Conservation (phyloP, 2,113 vertebrate species). For the Tursiops truncatus region DNA sequence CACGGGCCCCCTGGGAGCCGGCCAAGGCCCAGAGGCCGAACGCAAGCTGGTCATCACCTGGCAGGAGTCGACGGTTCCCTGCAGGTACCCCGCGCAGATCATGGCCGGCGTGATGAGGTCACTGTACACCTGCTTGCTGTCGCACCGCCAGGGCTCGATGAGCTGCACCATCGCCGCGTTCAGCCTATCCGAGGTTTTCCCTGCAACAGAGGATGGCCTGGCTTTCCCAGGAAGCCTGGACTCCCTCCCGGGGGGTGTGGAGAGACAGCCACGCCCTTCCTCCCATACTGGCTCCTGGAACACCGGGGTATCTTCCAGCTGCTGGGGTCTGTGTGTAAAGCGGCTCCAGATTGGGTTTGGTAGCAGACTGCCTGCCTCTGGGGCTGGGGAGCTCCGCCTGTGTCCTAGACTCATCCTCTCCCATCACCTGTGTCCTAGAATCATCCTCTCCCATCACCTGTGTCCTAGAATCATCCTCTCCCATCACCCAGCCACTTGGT, state of each 20-base stretch:
- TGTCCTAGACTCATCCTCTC: accelerated
- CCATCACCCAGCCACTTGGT: neutral
- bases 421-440: neutral
- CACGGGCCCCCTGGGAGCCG: accelerated
- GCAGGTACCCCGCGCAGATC: constrained; percentile 91
- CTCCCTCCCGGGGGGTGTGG: accelerated
- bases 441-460: accelerated
- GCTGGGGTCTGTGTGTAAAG: accelerated
- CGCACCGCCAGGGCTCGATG: constrained; percentile 85
- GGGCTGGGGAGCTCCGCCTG: accelerated
- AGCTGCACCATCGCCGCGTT: constrained; percentile 86
- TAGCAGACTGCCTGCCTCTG: neutral
- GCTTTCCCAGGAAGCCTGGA: accelerated
- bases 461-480: accelerated
- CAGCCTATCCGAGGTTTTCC: constrained; percentile 81
- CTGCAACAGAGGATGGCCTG: constrained; percentile 67
- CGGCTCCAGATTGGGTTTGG: neutral
- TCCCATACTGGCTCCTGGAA: neutral
- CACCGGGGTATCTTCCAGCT: accelerated
- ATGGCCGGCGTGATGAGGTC: constrained; percentile 87
- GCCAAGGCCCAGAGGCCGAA: neutral
- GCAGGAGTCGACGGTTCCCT: constrained; percentile 89
- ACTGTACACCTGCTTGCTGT: constrained; percentile 79
- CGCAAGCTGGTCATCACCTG: constrained; percentile 84
- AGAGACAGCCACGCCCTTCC: accelerated